These are phyloP conservation scores for Oncorhynchus clarkii DNA, from an alignment of 2,113 vertebrate species.

Conservation along the genomic window DNA sequence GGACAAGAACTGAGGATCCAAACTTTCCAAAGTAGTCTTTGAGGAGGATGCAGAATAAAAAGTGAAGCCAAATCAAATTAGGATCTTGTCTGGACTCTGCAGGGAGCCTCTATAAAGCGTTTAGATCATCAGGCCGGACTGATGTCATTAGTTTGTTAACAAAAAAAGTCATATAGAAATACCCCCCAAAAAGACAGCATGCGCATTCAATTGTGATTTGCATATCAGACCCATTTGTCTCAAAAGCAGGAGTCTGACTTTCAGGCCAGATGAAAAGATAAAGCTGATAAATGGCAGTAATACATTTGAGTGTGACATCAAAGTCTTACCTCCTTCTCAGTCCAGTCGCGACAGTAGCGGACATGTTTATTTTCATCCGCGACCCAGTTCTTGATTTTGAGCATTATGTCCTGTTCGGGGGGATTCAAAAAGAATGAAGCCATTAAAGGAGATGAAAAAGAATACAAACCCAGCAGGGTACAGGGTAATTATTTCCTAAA, in stretches of 20 bases:
- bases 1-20: conserved; percentile 41
- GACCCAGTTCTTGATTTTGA: conserved; percentile 96
- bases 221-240: conserved; percentile 50
- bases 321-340: conserved; percentile 91
- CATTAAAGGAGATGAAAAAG: conserved; percentile 81
- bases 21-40: conserved; percentile 54
- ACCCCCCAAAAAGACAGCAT: conserved; percentile 36
- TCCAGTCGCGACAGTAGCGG: conserved; percentile 88
- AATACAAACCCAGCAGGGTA: conserved; percentile 79
- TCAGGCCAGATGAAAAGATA: conserved; percentile 58
- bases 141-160: conserved; percentile 65
- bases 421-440: conserved; percentile 81
- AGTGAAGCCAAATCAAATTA: conserved; percentile 61
- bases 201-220: conserved; percentile 57
- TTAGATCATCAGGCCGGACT: conserved; percentile 65
- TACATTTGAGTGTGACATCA: conserved; percentile 65
- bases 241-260: conserved; percentile 50
- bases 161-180: conserved; percentile 57
- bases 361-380: conserved; percentile 93
- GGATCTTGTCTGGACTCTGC: conserved; percentile 54
- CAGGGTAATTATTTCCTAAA: conserved; percentile 83
- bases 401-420: conserved; percentile 89
- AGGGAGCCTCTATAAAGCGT: conserved; percentile 58
- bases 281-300: conserved; percentile 51
- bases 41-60: conserved; percentile 48